These are phyloP conservation scores for Drosophila ezoana DNA, from an alignment of 2,888 invertebrate species.

Conservation along the genomic window DNA sequence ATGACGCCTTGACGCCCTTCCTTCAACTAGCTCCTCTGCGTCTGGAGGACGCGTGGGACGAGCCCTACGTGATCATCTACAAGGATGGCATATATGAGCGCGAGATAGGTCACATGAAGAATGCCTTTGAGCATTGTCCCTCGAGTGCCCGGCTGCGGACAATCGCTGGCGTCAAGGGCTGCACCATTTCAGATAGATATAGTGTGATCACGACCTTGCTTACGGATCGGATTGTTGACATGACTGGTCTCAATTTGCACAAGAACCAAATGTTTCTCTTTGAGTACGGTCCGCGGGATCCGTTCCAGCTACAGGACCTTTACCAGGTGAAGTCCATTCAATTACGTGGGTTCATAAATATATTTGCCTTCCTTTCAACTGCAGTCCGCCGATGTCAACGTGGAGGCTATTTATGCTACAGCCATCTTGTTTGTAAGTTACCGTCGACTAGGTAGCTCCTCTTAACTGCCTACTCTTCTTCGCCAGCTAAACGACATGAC, in stretches of 20 bases:
- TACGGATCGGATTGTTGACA: constrained; percentile 38
- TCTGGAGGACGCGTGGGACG: constrained; percentile 21
- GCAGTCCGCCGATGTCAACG: constrained; percentile 17
- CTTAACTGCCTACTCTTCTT: accelerated
- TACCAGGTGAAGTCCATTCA: constrained; percentile 7
- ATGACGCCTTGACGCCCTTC: constrained; percentile 4
- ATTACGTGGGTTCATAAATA: not conserved
- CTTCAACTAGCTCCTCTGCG: constrained; percentile 37
- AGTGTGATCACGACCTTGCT: constrained; percentile 17
- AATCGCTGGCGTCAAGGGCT: constrained; percentile 24
- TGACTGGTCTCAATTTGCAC: constrained; percentile 28
- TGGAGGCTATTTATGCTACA: constrained; percentile 21
- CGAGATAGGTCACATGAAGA: constrained; percentile 41
- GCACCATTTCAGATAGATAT: constrained; percentile 30
- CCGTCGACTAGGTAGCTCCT: not conserved
- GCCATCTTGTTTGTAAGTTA: constrained; percentile 53
- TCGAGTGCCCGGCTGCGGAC: not conserved
- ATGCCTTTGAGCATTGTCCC: constrained; percentile 35
- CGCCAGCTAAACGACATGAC: constrained; percentile 40
- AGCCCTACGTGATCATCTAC: constrained; percentile 30
- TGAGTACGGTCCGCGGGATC: constrained; percentile 25
- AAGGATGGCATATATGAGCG: constrained; percentile 16
- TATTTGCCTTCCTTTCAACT: accelerated
- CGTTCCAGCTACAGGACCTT: constrained; percentile 26
- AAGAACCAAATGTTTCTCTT: constrained; percentile 22